phyloP scores from a whole-genome alignment of 2,888 invertebrate species.

The Microplitis manilae region DNA sequence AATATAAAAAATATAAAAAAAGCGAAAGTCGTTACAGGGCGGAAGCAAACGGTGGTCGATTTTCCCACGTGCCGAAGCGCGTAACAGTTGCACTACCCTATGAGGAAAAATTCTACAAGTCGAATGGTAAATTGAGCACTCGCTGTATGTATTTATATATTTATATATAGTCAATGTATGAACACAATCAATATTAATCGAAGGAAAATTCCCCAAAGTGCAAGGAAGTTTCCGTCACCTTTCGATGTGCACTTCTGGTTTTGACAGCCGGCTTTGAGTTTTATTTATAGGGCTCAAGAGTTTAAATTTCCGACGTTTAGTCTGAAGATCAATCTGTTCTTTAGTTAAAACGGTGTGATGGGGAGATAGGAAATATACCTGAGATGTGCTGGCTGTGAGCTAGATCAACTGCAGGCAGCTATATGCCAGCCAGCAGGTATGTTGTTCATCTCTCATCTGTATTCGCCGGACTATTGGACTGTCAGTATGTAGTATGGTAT shows the following conservation, averaged over 20 bases:
- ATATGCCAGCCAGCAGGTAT: not conserved
- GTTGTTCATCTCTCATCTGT: not conserved
- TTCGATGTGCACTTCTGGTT: not conserved
- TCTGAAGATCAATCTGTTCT: not conserved
- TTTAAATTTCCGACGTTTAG: not conserved
- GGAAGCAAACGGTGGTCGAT: slow-evolving; percentile 44
- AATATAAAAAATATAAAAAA: slow-evolving; percentile 23
- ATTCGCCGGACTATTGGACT: not conserved
- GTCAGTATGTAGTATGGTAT: not conserved
- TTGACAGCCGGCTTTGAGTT: not conserved
- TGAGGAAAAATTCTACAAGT: slow-evolving; percentile 29
- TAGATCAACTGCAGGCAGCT: not conserved
- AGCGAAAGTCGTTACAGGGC: slow-evolving; percentile 40
- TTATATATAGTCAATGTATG: too few species aligned
- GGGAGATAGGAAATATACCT: not conserved
- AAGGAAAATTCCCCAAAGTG: too few species aligned
- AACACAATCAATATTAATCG: not conserved
- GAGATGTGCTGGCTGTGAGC: not conserved
- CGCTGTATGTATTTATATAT: too few species aligned
- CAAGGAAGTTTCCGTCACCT: too few species aligned
- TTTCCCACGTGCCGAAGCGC: slow-evolving; percentile 43
- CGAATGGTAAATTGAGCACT: slow-evolving; percentile 13
- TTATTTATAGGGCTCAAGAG: not conserved
- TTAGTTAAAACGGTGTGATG: not conserved
- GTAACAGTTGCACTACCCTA: slow-evolving; percentile 39